Base-by-base conservation (phyloP, 2,113 vertebrate genomes). In the Parus major region DNA sequence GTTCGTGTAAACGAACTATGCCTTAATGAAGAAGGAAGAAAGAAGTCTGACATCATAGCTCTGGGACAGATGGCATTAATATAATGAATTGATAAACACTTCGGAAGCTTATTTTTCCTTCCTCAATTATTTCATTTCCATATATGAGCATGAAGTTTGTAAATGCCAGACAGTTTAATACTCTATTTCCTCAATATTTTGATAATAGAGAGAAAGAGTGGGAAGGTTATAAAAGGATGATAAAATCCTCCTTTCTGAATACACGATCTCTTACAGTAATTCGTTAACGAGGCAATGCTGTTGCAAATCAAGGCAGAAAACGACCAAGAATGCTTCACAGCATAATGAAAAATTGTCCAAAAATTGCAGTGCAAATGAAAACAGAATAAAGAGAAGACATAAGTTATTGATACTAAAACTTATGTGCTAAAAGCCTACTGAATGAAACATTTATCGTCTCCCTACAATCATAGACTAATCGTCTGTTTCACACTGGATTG, bases 51-150 rank as follows among this genome's bases (percentile, higher is more conserved):
- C 18, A 36, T 69, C 57, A 81, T 64, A 76, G 84, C 90, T 83
- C 57, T 82, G 66, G 70, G 96, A 91, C 95, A 97, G 96, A 97
- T 97, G 96, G 94, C 90, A 93, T 91, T 97, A 97, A 96, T 93
- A 52, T 55, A 93, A 94, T 72, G 28, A 94, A 97, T 97, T 93
- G 95, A 92, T 95, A 95, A 96, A 91, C 73, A 80, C 73, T 93
- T 97, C 41, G 64, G 84, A 95, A 95, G 87, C 95, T 95, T 92
- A 80, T 94, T 80, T 82, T 84, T 77, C 88, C 88, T 97, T 75
- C 91, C 84, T 83, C 69, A 55, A 18, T 92, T 94, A 78, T 71
- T 95, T 96, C 5, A 12, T 96, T 96, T 79, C 73, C n/a, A 77
- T 90, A 24, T 59, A 64, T 31, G 27, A 91, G 68, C 50, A 42